phyloP scores from a whole-genome alignment of 1,140 invertebrate species.

The Cotesia glomerata region DNA sequence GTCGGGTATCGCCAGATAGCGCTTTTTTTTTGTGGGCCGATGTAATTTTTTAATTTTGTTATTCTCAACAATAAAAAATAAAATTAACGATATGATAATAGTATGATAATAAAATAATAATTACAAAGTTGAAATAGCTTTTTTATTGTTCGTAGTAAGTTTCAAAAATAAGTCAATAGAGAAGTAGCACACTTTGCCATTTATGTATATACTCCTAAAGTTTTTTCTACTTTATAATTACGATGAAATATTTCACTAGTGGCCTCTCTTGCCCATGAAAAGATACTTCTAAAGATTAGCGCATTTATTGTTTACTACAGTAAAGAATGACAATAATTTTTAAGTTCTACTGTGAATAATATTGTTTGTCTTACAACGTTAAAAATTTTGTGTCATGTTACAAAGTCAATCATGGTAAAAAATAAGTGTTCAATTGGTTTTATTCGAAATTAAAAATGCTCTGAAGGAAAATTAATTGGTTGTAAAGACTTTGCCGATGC shows the following conservation, averaged over 20 bases:
- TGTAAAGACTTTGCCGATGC: slow-evolving; percentile 22
- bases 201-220: not conserved
- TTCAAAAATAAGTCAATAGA: not conserved
- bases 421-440: slow-evolving; percentile 28
- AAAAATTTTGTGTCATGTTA: not conserved
- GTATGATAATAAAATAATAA: too few relatives aligned
- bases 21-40: too few relatives aligned
- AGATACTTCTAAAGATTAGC: not conserved
- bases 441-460: slow-evolving; percentile 22
- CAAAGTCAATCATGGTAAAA: slow-evolving; percentile 16
- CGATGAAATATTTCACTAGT: not conserved
- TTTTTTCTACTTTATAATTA: not conserved
- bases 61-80: too few relatives aligned
- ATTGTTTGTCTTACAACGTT: not conserved
- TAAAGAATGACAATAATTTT: not conserved
- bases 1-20: too few relatives aligned
- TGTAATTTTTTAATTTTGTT: too few relatives aligned
- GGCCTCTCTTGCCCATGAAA: too few relatives aligned
- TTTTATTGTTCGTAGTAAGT: too few relatives aligned
- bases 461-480: slow-evolving; percentile 22
- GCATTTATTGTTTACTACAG: not conserved
- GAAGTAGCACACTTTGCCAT: not conserved
- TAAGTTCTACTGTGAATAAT: not conserved
- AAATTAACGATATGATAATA: too few relatives aligned
- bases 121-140: too few relatives aligned